Evolutionary conservation across 2,113 vertebrate genomes (phyloP).

Genomic region (Cynoglossus semilaevis): DNA sequence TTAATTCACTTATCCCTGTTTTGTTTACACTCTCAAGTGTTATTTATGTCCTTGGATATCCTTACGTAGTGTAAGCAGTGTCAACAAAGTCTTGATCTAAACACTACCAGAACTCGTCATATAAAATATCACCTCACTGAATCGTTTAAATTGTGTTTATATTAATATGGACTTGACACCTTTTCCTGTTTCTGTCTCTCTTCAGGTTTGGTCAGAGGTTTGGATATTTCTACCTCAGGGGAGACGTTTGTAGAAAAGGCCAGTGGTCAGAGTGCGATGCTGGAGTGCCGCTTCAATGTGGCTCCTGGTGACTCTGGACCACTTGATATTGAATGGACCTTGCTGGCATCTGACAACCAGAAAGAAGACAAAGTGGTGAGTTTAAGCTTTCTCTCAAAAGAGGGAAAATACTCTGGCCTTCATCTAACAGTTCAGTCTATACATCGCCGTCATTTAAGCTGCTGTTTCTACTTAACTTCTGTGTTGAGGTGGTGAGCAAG

Average conservation of each 20-base stretch:
- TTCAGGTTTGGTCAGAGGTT: constrained; percentile 59
- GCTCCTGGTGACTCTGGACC: constrained; percentile 68
- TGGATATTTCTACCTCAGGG: constrained; percentile 67
- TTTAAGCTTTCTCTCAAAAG: constrained; percentile 4
- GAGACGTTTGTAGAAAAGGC: constrained; percentile 67
- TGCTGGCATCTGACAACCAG: constrained; percentile 76
- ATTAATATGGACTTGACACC: constrained; percentile 1
- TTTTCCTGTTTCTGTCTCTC: background rate
- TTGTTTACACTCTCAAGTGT: too few relatives aligned
- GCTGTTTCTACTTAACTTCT: background rate
- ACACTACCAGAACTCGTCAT: too few relatives aligned
- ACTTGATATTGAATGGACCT: constrained; percentile 80
- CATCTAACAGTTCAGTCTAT: too few relatives aligned
- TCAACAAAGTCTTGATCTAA: too few relatives aligned
- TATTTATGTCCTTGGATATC: too few relatives aligned
- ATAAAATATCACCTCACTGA: background rate
- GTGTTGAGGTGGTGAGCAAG: background rate
- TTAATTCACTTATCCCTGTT: too few relatives aligned
- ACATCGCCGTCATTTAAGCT: too few relatives aligned
- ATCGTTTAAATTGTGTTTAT: background rate
- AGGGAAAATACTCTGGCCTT: background rate
- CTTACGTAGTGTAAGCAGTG: too few relatives aligned
- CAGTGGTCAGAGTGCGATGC: constrained; percentile 72
- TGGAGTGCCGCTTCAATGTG: constrained; percentile 74
- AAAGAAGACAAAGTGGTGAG: constrained; percentile 77